These are phyloP conservation scores for Bucco capensis DNA, from an alignment of 2,113 vertebrate genomes.

Conservation along the genomic window DNA sequence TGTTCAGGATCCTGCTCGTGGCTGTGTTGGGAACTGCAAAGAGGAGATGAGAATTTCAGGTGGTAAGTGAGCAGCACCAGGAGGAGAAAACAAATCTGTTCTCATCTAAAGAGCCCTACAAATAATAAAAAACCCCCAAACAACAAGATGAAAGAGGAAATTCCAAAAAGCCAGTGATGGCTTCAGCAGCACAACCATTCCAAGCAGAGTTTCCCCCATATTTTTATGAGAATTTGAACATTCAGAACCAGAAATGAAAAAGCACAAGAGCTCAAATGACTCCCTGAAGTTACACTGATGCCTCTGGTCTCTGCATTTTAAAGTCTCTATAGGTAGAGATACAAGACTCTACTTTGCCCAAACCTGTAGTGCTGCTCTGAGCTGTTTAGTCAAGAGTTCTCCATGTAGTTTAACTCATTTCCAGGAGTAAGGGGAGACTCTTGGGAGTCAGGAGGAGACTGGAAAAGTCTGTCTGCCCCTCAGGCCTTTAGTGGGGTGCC, in stretches of 20 bases:
- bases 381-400: neutral
- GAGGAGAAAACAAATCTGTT: conserved; percentile 30
- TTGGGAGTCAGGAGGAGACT: neutral
- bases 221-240: neutral
- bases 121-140: neutral
- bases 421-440: neutral
- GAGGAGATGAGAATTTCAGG: conserved; percentile 5
- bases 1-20: neutral
- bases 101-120: conserved; percentile 1
- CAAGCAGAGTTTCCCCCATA: neutral
- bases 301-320: neutral
- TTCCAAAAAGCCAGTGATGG: neutral
- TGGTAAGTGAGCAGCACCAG: neutral
- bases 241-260: neutral
- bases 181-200: neutral
- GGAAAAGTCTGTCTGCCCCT: neutral
- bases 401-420: neutral
- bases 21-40: neutral
- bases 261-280: neutral
- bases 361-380: neutral
- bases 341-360: neutral
- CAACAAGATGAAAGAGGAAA: neutral
- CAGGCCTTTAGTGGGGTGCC: neutral
- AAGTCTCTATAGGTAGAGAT: neutral
- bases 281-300: neutral